Percentiles rank a stretch among this genome's conserved stretches.
Evolutionary conservation across 2,888 invertebrate genomes (phyloP).

Genomic region (Notodonta ziczac): DNA sequence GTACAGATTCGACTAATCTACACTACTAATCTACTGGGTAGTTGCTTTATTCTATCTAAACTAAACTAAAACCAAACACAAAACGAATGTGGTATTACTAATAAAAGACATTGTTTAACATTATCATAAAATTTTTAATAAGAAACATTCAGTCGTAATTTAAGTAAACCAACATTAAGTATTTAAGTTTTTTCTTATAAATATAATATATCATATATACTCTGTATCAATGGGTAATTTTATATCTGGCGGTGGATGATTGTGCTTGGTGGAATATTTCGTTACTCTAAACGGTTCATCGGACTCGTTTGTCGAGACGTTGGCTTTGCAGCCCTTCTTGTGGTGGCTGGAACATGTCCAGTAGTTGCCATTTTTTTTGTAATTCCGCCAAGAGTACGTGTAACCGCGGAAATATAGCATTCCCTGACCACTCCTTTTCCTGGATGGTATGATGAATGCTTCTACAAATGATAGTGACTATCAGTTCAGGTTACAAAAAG

Average conservation of each 20-base stretch:
- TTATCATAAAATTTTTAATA: slow-evolving; percentile 17
- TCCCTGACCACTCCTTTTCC: slow-evolving; percentile 49
- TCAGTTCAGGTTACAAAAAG: not conserved
- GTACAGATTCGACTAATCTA: too few species aligned
- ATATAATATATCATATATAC: slow-evolving; percentile 30
- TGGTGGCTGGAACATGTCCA: slow-evolving; percentile 74
- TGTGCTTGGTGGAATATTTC: slow-evolving; percentile 48
- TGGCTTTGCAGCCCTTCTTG: slow-evolving; percentile 68
- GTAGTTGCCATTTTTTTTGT: slow-evolving; percentile 55
- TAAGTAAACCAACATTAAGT: not conserved
- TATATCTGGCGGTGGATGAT: slow-evolving; percentile 53
- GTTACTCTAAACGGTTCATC: slow-evolving; percentile 47
- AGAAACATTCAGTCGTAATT: not conserved
- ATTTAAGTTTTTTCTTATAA: not conserved
- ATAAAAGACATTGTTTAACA: slow-evolving; percentile 25
- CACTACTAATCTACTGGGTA: too few species aligned
- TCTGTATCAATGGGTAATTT: slow-evolving; percentile 42
- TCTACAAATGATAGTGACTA: slow-evolving; percentile 50
- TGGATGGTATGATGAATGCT: slow-evolving; percentile 62
- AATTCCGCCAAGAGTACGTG: slow-evolving; percentile 64
- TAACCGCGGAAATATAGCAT: slow-evolving; percentile 60
- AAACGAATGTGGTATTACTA: slow-evolving; percentile 3
- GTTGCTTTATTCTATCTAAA: not conserved
- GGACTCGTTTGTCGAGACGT: slow-evolving; percentile 54
- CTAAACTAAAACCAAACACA: not conserved